Conservation (phyloP, 2,888 invertebrate species). For the Oxyteleia sp. region DNA sequence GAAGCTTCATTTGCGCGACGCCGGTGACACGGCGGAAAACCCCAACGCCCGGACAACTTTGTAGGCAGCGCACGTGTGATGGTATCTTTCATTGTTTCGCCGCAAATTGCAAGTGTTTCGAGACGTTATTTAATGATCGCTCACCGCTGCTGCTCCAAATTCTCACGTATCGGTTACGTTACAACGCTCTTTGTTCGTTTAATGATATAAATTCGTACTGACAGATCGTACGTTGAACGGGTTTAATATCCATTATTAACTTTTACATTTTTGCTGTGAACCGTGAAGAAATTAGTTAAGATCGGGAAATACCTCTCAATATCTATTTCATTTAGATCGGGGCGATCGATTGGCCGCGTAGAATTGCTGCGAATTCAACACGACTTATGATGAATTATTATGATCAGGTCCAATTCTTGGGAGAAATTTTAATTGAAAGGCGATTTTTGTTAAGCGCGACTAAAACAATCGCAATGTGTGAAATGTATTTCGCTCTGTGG, state of each 20-base stretch:
- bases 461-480: slow-evolving; percentile 18
- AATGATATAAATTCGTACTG: slow-evolving; percentile 67
- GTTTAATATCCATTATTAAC: slow-evolving; percentile 62
- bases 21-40: neutral
- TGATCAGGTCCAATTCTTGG: slow-evolving; percentile 33
- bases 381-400: slow-evolving; percentile 51
- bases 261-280: slow-evolving; percentile 33
- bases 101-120: slow-evolving; percentile 64
- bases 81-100: slow-evolving; percentile 67
- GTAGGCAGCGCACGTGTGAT: slow-evolving; percentile 48
- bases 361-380: slow-evolving; percentile 6
- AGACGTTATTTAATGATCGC: slow-evolving; percentile 61
- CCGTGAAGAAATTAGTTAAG: slow-evolving; percentile 58
- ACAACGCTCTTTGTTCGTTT: slow-evolving; percentile 56
- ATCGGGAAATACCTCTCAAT: slow-evolving; percentile 43
- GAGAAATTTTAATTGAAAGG: slow-evolving; percentile 52
- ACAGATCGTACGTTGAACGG: slow-evolving; percentile 56
- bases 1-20: no score
- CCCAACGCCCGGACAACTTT: slow-evolving; percentile 18
- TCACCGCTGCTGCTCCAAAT: slow-evolving; percentile 58
- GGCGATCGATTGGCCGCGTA: slow-evolving; percentile 40
- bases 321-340: slow-evolving; percentile 55
- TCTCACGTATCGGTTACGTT: slow-evolving; percentile 67
- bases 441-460: slow-evolving; percentile 13
- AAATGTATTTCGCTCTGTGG: neutral